phyloP scores from a whole-genome alignment of 1,140 invertebrate genomes.

The Scylla paramamosain region DNA sequence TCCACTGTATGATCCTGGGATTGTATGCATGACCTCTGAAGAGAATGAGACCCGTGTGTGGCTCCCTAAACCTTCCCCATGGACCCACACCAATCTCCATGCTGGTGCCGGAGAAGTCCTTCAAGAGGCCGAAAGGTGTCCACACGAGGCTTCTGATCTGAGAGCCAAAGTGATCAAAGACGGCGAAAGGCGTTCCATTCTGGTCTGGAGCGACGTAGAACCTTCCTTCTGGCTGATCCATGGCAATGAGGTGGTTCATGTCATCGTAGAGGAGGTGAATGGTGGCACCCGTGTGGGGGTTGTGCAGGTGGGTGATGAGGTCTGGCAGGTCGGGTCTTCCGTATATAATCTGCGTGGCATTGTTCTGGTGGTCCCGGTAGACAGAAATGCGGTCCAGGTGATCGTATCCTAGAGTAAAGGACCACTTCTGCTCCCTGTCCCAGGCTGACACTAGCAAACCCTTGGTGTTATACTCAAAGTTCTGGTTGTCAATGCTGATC shows the following conservation, averaged over 20 bases:
- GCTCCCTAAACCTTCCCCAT: constrained; percentile 88
- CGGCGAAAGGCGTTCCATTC: constrained; percentile 92
- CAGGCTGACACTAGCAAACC: constrained; percentile 89
- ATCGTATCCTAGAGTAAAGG: constrained; percentile 90
- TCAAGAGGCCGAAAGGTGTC: constrained; percentile 94
- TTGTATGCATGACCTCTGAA: constrained; percentile 85
- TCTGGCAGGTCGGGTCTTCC: constrained; percentile 91
- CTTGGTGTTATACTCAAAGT: constrained; percentile 94
- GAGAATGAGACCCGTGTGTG: constrained; percentile 88
- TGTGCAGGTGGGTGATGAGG: constrained; percentile 93
- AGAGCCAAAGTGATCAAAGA: constrained; percentile 94
- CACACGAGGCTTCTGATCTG: constrained; percentile 94
- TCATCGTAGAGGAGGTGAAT: constrained; percentile 94
- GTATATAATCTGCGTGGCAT: constrained; percentile 91
- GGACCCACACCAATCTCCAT: constrained; percentile 92
- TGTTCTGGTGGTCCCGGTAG: constrained; percentile 74
- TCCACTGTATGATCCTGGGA: constrained; percentile 95
- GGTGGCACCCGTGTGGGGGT: constrained; percentile 90
- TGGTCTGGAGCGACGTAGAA: constrained; percentile 97
- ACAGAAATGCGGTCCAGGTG: constrained; percentile 83
- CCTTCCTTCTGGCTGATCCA: constrained; percentile 85
- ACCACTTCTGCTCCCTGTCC: constrained; percentile 71
- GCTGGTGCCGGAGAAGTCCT: constrained; percentile 94
- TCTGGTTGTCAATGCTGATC: constrained; percentile 75
- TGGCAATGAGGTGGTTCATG: constrained; percentile 88